phyloP scores from a whole-genome alignment of 2,113 vertebrate genomes.

The Diphyllodes magnificus region DNA sequence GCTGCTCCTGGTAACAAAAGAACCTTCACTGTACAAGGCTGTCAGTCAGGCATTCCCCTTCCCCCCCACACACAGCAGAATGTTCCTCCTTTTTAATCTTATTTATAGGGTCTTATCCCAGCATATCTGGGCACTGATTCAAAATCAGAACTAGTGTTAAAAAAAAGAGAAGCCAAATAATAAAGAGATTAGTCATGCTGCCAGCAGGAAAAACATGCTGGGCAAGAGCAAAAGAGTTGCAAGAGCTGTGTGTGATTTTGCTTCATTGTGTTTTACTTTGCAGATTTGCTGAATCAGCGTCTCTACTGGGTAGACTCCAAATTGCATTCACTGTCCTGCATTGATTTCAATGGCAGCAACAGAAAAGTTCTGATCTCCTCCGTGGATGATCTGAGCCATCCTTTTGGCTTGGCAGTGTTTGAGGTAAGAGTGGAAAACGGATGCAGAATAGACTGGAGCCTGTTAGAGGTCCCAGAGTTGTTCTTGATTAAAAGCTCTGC shows the following conservation, averaged over 20 bases:
- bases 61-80: not conserved
- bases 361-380: conserved; percentile 91
- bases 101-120: conserved; percentile 32
- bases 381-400: conserved; percentile 86
- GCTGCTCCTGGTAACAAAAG: not conserved
- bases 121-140: conserved; percentile 44
- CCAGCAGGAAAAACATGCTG: conserved; percentile 21
- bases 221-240: conserved; percentile 5
- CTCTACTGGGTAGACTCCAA: conserved; percentile 99
- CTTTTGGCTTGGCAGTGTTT: conserved; percentile 92
- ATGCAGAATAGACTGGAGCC: not conserved
- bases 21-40: not conserved
- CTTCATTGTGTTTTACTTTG: conserved; percentile 38
- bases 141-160: conserved; percentile 10
- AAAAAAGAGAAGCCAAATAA: not conserved
- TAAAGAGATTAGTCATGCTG: conserved; percentile 47
- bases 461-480: not conserved
- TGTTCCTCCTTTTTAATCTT: conserved; percentile 28
- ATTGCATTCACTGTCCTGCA: conserved; percentile 91
- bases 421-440: conserved; percentile 75
- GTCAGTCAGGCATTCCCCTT: not conserved
- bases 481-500: not conserved
- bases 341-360: conserved; percentile 90
- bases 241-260: conserved; percentile 27
- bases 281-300: conserved; percentile 91